phyloP scores from a whole-genome alignment of 2,797 vertebrate genomes.

The Potorous gilbertii region DNA sequence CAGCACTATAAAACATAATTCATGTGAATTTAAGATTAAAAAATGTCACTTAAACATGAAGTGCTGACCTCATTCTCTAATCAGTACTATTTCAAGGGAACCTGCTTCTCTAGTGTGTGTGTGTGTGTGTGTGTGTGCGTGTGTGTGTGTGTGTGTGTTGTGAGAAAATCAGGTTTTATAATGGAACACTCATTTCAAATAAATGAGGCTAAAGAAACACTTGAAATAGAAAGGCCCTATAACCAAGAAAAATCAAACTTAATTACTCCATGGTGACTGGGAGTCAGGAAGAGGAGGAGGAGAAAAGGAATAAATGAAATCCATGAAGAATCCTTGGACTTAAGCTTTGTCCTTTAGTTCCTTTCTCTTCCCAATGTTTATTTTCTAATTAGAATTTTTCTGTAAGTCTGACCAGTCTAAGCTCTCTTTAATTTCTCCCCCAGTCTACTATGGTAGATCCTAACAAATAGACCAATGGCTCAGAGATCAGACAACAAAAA shows the following conservation, averaged over 20 bases:
- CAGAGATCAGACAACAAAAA: slow-evolving; percentile 13
- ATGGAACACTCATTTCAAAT: slow-evolving; percentile 39
- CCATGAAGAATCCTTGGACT: neutral
- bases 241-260: slow-evolving; percentile 25
- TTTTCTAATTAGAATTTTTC: neutral
- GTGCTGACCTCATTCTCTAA: slow-evolving; percentile 15
- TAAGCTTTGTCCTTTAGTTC: neutral
- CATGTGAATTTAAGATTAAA: neutral
- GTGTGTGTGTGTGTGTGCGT: neutral
- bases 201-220: neutral
- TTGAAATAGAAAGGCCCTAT: neutral
- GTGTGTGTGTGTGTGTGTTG: neutral
- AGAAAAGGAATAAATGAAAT: slow-evolving; percentile 15
- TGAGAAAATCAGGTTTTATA: slow-evolving; percentile 37
- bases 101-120: slow-evolving; percentile 25
- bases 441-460: neutral
- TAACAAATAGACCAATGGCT: slow-evolving; percentile 23
- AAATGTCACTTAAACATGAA: neutral
- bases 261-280: slow-evolving; percentile 13
- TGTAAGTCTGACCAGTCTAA: neutral
- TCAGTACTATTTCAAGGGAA: slow-evolving; percentile 41
- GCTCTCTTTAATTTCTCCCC: slow-evolving; percentile 11
- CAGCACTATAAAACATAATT: neutral
- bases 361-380: neutral
- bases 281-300: neutral